Percentiles rank a stretch among this genome's conserved stretches.
phyloP scores from a whole-genome alignment of 2,888 invertebrate genomes.

The Latrodectus elegans region DNA sequence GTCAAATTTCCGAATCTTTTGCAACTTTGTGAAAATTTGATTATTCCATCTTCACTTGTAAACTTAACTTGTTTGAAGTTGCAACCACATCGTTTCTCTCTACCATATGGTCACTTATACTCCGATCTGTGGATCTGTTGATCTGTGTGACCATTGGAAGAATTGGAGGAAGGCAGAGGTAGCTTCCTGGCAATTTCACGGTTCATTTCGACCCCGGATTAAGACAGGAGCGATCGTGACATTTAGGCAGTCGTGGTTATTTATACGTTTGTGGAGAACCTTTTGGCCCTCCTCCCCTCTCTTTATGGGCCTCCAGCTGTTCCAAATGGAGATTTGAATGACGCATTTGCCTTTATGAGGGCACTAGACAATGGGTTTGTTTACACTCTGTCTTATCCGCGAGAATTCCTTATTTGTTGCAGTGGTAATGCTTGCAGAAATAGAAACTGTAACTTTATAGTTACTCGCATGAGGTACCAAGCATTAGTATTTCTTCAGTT shows the following conservation, averaged over 20 bases:
- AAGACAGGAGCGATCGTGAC: constrained; percentile 36
- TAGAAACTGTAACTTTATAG: no score
- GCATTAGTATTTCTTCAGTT: no score
- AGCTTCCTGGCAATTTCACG: constrained; percentile 57
- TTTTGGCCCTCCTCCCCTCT: constrained; percentile 24
- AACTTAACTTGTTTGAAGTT: no score
- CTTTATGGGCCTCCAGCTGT: constrained; percentile 55
- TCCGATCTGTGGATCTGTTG: no score
- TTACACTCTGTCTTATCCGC: constrained; percentile 39
- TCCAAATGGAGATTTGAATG: constrained; percentile 44
- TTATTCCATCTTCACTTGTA: no score
- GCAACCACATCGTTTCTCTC: no score
- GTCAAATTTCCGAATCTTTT: no score
- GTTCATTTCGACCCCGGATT: constrained; percentile 35
- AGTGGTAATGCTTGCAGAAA: no score
- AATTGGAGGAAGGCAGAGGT: constrained; percentile 2
- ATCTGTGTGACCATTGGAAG: not conserved
- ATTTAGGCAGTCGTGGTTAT: constrained; percentile 44
- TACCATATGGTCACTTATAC: no score
- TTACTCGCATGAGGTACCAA: no score
- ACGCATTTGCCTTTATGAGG: constrained; percentile 56
- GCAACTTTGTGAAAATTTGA: no score
- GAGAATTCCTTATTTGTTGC: not conserved
- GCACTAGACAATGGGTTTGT: constrained; percentile 14
- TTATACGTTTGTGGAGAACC: constrained; percentile 56